These are phyloP conservation scores for Mactromeris polynyma DNA, from an alignment of 2,888 invertebrate species.

Conservation along the genomic window DNA sequence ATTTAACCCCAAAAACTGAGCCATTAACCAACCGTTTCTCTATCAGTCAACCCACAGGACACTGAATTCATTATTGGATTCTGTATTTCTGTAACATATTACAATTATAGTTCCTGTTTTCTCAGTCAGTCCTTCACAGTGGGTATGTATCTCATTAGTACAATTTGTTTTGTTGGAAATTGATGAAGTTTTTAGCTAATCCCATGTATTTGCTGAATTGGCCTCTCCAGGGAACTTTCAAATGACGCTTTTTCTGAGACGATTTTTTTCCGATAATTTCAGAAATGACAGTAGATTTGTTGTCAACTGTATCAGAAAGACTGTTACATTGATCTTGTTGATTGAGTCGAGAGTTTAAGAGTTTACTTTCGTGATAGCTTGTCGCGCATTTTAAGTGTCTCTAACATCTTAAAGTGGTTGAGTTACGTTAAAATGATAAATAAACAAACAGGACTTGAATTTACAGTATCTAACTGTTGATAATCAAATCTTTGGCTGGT, in stretches of 20 bases:
- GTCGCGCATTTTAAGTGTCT: not conserved
- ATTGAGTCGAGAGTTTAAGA: not conserved
- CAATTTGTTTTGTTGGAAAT: conserved; percentile 6
- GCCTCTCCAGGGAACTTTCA: not conserved
- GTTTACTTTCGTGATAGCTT: not conserved
- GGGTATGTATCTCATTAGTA: not conserved
- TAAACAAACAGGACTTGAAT: conserved; percentile 2
- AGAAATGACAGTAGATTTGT: conserved; percentile 11
- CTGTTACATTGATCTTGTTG: not conserved
- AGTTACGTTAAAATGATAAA: conserved; percentile 1
- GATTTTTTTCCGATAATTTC: conserved; percentile 10
- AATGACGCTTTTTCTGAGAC: not conserved
- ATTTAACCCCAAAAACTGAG: not conserved
- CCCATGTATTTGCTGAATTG: not conserved
- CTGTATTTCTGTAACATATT: not conserved
- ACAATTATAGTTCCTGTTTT: not conserved
- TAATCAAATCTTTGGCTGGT: too few relatives aligned
- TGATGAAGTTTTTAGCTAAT: conserved; percentile 15
- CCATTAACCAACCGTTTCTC: not conserved
- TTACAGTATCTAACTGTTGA: not conserved
- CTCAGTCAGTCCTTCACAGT: not conserved
- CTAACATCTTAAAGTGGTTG: conserved; percentile 1
- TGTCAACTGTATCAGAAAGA: not conserved
- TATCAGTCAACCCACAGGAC: not conserved
- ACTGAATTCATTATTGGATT: not conserved